Evolutionary conservation across 2,888 invertebrate species (phyloP).

Genomic region (Philereme vetulata): DNA sequence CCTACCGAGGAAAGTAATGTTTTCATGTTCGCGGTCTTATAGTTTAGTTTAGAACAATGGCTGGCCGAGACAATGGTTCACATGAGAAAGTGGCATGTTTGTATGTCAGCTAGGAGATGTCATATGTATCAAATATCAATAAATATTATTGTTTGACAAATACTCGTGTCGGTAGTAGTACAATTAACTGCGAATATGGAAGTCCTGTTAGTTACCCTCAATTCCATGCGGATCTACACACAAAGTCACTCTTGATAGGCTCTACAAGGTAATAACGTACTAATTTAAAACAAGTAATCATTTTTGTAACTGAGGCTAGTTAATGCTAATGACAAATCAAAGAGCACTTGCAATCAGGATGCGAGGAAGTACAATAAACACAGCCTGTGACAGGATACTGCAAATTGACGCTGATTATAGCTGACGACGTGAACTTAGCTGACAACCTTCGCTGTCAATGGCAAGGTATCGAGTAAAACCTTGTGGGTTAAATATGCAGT

Average conservation of each 20-base stretch:
- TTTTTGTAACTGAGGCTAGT: slow-evolving; percentile 3
- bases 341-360: slow-evolving; percentile 20
- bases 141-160: slow-evolving; percentile 24
- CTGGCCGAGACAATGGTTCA: slow-evolving; percentile 53
- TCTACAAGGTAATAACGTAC: neutral
- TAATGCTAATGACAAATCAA: slow-evolving; percentile 27
- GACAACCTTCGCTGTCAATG: slow-evolving; percentile 28
- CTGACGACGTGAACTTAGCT: slow-evolving; percentile 29
- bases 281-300: slow-evolving; percentile 6
- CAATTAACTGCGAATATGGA: slow-evolving; percentile 5
- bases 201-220: slow-evolving; percentile 19
- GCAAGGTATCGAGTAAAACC: slow-evolving; percentile 20
- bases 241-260: no score
- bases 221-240: no score
- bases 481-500: neutral
- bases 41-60: slow-evolving; percentile 40
- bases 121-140: slow-evolving; percentile 20
- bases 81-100: slow-evolving; percentile 66
- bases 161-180: slow-evolving; percentile 2
- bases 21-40: slow-evolving; percentile 45
- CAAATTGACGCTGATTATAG: slow-evolving; percentile 43
- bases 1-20: slow-evolving; percentile 58
- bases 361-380: slow-evolving; percentile 34
- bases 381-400: slow-evolving; percentile 43
- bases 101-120: slow-evolving; percentile 44